Evolutionary conservation across 1,140 invertebrate genomes (phyloP).

Genomic region (Meloidogyne chitwoodi): DNA sequence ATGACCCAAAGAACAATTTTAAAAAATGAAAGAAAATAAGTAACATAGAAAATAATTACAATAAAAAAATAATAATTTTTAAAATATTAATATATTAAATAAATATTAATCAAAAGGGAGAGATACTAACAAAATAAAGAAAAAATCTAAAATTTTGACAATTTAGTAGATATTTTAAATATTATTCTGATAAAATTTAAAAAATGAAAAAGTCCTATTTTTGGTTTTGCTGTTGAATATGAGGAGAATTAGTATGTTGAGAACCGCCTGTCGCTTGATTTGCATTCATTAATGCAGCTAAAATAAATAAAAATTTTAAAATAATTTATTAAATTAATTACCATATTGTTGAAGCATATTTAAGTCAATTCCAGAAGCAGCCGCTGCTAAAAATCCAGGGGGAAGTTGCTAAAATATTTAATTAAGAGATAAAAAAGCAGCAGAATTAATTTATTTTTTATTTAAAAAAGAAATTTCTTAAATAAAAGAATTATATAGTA

Average conservation of each 20-base stretch:
- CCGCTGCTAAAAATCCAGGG: not conserved
- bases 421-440: not conserved
- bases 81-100: too few relatives aligned
- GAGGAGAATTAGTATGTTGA: not conserved
- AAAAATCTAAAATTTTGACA: too few relatives aligned
- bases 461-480: not conserved
- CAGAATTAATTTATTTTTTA: not conserved
- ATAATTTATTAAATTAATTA: not conserved
- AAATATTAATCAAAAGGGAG: too few relatives aligned
- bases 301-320: not conserved
- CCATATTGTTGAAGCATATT: constrained; percentile 11
- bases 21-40: not conserved
- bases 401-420: not conserved
- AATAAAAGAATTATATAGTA: not conserved
- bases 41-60: not conserved
- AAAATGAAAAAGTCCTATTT: not conserved
- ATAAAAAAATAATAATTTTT: not conserved
- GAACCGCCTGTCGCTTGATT: not conserved
- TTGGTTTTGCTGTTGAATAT: constrained; percentile 3
- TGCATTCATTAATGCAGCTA: not conserved
- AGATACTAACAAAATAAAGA: too few relatives aligned
- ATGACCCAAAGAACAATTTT: too few relatives aligned
- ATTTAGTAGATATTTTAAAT: too few relatives aligned
- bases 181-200: too few relatives aligned
- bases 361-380: constrained; percentile 5